These are phyloP conservation scores for Pogonophryne albipinna DNA, from an alignment of 2,797 vertebrate species.

Conservation along the genomic window DNA sequence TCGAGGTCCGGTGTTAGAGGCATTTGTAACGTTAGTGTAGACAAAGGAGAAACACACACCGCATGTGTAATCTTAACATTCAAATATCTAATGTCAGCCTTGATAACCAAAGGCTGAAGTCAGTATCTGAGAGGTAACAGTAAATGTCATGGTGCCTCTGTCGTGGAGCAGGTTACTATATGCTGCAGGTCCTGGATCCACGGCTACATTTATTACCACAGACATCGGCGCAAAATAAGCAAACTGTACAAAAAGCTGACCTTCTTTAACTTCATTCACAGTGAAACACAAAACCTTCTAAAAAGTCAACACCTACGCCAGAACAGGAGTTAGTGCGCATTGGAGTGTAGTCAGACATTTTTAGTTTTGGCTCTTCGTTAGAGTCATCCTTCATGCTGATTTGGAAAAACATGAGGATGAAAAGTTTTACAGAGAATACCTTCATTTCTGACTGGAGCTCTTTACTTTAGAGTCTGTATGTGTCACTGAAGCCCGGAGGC, in stretches of 20 bases:
- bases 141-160: slow-evolving; percentile 19
- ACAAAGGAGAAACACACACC: slow-evolving; percentile 16
- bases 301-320: slow-evolving; percentile 20
- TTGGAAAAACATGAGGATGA: slow-evolving; percentile 20
- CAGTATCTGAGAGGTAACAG: slow-evolving; percentile 19
- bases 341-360: slow-evolving; percentile 9
- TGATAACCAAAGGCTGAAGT: slow-evolving; percentile 33
- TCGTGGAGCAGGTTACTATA: slow-evolving; percentile 24
- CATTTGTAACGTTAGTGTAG: slow-evolving; percentile 28
- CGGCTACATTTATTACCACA: slow-evolving; percentile 39
- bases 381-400: slow-evolving; percentile 32
- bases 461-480: slow-evolving; percentile 15
- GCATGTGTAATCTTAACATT: slow-evolving; percentile 29
- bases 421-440: slow-evolving; percentile 12
- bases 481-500: slow-evolving; percentile 19
- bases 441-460: slow-evolving; percentile 21
- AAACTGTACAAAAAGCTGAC: slow-evolving; percentile 47
- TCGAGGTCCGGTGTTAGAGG: slow-evolving; percentile 36
- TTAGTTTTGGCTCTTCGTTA: slow-evolving; percentile 5
- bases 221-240: slow-evolving; percentile 37
- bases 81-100: slow-evolving; percentile 30
- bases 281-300: slow-evolving; percentile 50
- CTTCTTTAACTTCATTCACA: slow-evolving; percentile 67
- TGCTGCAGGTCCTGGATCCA: slow-evolving; percentile 29
- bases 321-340: slow-evolving; percentile 25